Evolutionary conservation across 2,113 vertebrate genomes (phyloP).

Genomic region (Sinocyclocheilus anshuiensis): DNA sequence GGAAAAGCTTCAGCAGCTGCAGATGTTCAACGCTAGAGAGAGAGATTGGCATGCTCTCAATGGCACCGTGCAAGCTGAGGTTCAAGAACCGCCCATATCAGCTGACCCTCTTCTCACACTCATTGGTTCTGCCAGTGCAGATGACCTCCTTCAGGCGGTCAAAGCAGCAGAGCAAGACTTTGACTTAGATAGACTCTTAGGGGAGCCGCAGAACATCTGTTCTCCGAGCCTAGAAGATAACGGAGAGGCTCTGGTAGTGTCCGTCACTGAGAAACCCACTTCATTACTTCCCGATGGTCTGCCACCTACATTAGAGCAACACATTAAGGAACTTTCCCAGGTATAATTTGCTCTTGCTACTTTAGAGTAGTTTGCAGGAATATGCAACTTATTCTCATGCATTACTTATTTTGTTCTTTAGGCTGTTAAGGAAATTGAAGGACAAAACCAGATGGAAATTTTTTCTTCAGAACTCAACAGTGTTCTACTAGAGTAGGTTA

Average conservation of each 20-base stretch:
- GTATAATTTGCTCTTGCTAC: slow-evolving; percentile 67
- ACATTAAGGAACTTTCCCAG: slow-evolving; percentile 81
- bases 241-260: slow-evolving; percentile 53
- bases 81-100: slow-evolving; percentile 40
- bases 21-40: slow-evolving; percentile 74
- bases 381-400: not conserved
- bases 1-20: slow-evolving; percentile 78
- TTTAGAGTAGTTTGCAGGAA: not conserved
- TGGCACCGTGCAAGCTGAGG: not conserved
- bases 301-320: slow-evolving; percentile 78
- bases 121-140: slow-evolving; percentile 82
- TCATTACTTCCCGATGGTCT: slow-evolving; percentile 81
- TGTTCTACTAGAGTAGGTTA: slow-evolving; percentile 89
- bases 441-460: slow-evolving; percentile 87
- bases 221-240: slow-evolving; percentile 76
- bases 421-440: slow-evolving; percentile 83
- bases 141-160: slow-evolving; percentile 84
- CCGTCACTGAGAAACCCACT: not conserved
- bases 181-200: slow-evolving; percentile 83
- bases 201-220: slow-evolving; percentile 76
- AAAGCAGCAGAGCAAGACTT: slow-evolving; percentile 84
- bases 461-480: slow-evolving; percentile 90
- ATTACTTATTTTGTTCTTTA: slow-evolving; percentile 58
- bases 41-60: slow-evolving; percentile 46
- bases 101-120: slow-evolving; percentile 82